Evolutionary conservation across 2,888 invertebrate species (phyloP), one percentile per base, ranked within the genome.

Genomic region (Volucella inflata): DNA sequence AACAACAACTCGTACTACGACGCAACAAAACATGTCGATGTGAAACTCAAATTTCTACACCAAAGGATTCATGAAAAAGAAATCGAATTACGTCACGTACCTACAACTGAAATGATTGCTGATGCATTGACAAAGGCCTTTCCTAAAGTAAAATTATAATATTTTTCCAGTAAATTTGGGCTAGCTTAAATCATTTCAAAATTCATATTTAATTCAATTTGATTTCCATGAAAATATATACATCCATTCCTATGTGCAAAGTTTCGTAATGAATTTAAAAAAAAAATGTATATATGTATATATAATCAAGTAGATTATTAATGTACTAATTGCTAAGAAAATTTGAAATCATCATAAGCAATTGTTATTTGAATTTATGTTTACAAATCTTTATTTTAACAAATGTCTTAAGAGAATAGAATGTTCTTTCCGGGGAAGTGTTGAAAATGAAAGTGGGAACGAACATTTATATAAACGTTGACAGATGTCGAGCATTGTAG

Each of bases 21-120:
- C 51, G 46, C 67, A 30, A 65, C 59, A 48, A 82, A 83, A 72
- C 72, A 83, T 36, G 60, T 74, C 17, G 80, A 80, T 67, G 77
- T 87, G 21, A 81, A 81, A 59, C 59, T 53, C 3, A 80, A 72
- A 57, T 80, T 84, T 57, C 53, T 84, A 30, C 78, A 70, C 14
- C 57, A 84, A 59, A 59, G 21, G 21, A 21, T 21, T 51, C 1
- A 17, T 16, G 51, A 51, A 51, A 51, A 51, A 17, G 51, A 51
- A 51, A 51, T 51, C 12, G 51, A 51, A 51, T 50, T 50, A 50
- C 50, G 50, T 6, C 50, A 64, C 17, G 17, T 64, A 48, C 30
- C 44, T 64, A 48, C 46, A 62, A n/a, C 42, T 3, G 40, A 62
- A n/a, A 62, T 62, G 62, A 62, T 42, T 62, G 42, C 42, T 38